Conservation (phyloP, 2,888 invertebrate species). For the Ommatoiulus sabulosus region DNA sequence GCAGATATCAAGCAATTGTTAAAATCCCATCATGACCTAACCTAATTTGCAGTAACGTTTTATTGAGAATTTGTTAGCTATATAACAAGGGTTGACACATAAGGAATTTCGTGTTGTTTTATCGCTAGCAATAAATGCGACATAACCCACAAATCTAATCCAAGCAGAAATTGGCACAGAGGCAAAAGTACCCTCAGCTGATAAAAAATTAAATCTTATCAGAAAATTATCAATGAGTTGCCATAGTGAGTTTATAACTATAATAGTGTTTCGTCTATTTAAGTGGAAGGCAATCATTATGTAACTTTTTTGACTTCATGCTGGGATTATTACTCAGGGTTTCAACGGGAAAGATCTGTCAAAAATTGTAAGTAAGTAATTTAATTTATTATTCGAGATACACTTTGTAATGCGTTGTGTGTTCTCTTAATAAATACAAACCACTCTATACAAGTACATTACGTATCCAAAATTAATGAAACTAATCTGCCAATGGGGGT, state of each 20-base stretch:
- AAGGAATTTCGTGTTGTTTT: neutral
- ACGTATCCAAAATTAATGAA: too few species aligned
- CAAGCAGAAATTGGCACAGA: neutral
- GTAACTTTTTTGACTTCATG: neutral
- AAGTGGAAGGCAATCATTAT: conserved; percentile 24
- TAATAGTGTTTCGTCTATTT: neutral
- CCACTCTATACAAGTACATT: too few species aligned
- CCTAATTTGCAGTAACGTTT: neutral
- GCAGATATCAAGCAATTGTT: too few species aligned
- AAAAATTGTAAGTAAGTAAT: neutral
- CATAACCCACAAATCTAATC: conserved; percentile 36
- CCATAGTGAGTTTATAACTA: conserved; percentile 27
- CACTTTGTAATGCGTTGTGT: too few species aligned
- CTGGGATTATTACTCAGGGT: neutral
- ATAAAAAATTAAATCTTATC: conserved; percentile 46
- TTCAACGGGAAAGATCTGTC: neutral
- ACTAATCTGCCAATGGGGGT: too few species aligned
- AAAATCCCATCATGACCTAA: too few species aligned
- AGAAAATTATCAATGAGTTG: conserved; percentile 8
- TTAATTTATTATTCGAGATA: too few species aligned
- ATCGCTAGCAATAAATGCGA: neutral
- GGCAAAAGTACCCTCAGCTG: conserved; percentile 20
- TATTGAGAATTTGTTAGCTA: neutral
- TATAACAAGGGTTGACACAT: neutral
- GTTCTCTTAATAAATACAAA: too few species aligned